Evolutionary conservation across 2,113 vertebrate species (phyloP).

Genomic region (Cacatua alba): DNA sequence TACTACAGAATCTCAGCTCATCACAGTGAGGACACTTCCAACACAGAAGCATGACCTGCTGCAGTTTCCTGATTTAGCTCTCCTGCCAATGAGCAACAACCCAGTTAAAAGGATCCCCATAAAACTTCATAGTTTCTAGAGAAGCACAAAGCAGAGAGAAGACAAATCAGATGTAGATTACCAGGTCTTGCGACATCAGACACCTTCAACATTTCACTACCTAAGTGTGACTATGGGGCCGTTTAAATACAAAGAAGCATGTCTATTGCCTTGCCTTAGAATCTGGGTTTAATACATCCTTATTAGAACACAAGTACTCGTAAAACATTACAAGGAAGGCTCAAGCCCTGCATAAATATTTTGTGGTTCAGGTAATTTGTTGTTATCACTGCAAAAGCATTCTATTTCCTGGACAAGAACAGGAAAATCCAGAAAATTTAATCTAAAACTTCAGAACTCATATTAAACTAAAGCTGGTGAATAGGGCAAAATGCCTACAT

Average conservation of each 20-base stretch:
- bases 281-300: neutral
- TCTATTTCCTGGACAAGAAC: neutral
- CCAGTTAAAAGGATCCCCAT: neutral
- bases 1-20: neutral
- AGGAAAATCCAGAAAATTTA: neutral
- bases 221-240: neutral
- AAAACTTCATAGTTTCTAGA: neutral
- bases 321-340: neutral
- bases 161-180: neutral
- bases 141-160: neutral
- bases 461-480: neutral
- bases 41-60: accelerated
- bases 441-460: neutral
- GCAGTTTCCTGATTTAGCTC: neutral
- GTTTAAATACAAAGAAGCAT: neutral
- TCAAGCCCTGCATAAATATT: neutral
- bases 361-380: neutral
- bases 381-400: neutral
- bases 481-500: neutral
- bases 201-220: neutral
- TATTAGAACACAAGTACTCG: neutral
- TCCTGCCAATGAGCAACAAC: neutral
- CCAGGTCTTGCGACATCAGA: neutral
- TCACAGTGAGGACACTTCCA: neutral
- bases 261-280: neutral